phyloP scores from a whole-genome alignment of 2,888 invertebrate genomes.

The Synergus itoensis region DNA sequence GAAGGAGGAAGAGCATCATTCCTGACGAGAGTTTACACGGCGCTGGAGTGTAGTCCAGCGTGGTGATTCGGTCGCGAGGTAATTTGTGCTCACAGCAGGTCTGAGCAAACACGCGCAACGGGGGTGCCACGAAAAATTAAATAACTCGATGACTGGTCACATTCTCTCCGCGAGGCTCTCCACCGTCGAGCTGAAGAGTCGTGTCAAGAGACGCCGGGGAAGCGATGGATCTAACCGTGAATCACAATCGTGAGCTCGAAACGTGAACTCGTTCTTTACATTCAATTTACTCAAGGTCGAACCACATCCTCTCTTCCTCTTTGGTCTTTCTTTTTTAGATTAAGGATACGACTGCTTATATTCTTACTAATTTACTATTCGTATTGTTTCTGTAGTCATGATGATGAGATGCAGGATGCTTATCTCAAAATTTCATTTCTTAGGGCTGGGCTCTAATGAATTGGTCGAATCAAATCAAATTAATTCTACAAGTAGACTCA shows the following conservation, averaged over 20 bases:
- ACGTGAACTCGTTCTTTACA: conserved; percentile 42
- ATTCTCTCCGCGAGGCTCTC: conserved; percentile 78
- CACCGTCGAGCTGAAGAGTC: conserved; percentile 59
- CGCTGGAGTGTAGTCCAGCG: conserved; percentile 60
- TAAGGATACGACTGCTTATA: conserved; percentile 16
- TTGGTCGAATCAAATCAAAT: conserved; percentile 9
- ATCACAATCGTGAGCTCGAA: conserved; percentile 41
- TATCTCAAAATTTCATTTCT: conserved; percentile 21
- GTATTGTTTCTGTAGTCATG: conserved; percentile 39
- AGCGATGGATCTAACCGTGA: conserved; percentile 69
- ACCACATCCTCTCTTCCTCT: conserved; percentile 36
- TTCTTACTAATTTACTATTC: conserved; percentile 40
- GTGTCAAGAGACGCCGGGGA: conserved; percentile 62
- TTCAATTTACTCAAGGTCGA: conserved; percentile 42
- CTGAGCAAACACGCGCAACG: conserved; percentile 81
- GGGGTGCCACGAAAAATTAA: conserved; percentile 79
- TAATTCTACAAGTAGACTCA: neutral
- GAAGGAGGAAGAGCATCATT: conserved; percentile 53
- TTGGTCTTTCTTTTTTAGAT: conserved; percentile 8
- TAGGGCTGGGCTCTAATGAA: conserved; percentile 30
- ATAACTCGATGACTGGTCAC: conserved; percentile 82
- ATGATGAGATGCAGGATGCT: conserved; percentile 41
- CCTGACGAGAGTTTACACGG: conserved; percentile 51
- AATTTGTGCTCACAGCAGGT: conserved; percentile 83
- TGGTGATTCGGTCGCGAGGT: conserved; percentile 80